phyloP scores from a whole-genome alignment of 2,797 vertebrate species.

The Sebastes hubbsi region DNA sequence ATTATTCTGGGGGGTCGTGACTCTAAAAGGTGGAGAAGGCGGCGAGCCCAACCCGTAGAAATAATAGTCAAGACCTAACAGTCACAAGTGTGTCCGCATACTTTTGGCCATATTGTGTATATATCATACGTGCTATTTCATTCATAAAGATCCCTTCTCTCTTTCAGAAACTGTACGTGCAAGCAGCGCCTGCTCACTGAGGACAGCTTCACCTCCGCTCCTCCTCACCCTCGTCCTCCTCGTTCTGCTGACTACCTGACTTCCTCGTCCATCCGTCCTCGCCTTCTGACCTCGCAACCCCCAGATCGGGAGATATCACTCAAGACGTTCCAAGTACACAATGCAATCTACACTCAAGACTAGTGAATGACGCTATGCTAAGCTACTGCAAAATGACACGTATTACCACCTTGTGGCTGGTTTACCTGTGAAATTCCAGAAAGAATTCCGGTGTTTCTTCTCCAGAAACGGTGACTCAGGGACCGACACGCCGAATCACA shows the following conservation, averaged over 20 bases:
- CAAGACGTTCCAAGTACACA: conserved; percentile 6
- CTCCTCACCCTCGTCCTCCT: conserved; percentile 56
- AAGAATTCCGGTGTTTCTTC: conserved; percentile 6
- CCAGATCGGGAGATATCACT: not conserved
- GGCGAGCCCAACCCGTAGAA: no score
- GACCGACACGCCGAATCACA: conserved; percentile 28
- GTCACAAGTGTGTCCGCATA: not conserved
- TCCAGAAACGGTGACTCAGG: conserved; percentile 51
- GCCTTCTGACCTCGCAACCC: not conserved
- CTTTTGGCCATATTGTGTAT: no score
- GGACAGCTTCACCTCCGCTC: conserved; percentile 33
- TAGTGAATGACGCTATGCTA: conserved; percentile 22
- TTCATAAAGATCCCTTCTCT: not conserved
- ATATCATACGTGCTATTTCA: not conserved
- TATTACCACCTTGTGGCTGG: conserved; percentile 1
- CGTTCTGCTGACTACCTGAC: conserved; percentile 68
- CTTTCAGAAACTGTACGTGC: conserved; percentile 48
- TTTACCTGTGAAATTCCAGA: conserved; percentile 38
- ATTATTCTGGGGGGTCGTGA: no score
- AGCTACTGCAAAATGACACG: conserved; percentile 27
- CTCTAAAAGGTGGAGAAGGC: no score
- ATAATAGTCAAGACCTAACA: not conserved
- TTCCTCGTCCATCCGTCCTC: conserved; percentile 1
- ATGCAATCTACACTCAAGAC: conserved; percentile 25
- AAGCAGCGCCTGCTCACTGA: conserved; percentile 23